Evolutionary conservation across 2,113 vertebrate species (phyloP), one percentile per base, ranked within the genome.

Genomic region (Origma solitaria): DNA sequence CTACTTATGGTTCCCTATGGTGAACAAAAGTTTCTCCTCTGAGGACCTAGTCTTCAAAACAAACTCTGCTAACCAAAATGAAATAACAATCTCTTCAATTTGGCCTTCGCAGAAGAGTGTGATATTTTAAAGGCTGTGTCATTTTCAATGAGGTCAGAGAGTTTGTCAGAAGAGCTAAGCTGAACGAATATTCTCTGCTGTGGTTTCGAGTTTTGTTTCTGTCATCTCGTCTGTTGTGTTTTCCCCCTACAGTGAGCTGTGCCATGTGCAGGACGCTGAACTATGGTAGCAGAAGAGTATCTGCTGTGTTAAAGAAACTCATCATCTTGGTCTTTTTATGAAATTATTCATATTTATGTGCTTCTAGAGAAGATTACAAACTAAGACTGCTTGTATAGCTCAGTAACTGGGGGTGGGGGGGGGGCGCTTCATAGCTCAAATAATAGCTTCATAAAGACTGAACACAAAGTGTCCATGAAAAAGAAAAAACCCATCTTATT

Each of bases 401-500:
- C 37, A 56, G 16, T 40, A 75, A 44, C 23, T 60, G 24, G 1
- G 7, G n/a, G n/a, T n/a, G n/a, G n/a, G n/a, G n/a, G n/a, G n/a
- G n/a, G n/a, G 4, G 9, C 4, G 2, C 4, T 14, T 57, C 6
- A 11, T 16, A 79, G 11, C 13, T 91, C 22, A 40, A 68, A 54
- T 38, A 64, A 4, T 30, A 66, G 30, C 9, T 68, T 68, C 15
- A 68, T 44, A 25, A 82, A 64, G 2, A 33, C n/a, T 51, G 58
- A 72, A 65, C 13, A 61, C 0, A 11, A 56, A 19, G 10, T 15
- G 13, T 44, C 21, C 5, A 4, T 82, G 30, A 66, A 50, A 42
- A 35, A 75, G 35, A 69, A 77, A 37, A 70, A 33, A 0, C 0
- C 0, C 8, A 20, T 1, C 7, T 65, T 72, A 33, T 27, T 92